Evolutionary conservation across 2,113 vertebrate genomes (phyloP), one percentile per base, ranked within the genome.

Genomic region (Cnemophilus loriae): DNA sequence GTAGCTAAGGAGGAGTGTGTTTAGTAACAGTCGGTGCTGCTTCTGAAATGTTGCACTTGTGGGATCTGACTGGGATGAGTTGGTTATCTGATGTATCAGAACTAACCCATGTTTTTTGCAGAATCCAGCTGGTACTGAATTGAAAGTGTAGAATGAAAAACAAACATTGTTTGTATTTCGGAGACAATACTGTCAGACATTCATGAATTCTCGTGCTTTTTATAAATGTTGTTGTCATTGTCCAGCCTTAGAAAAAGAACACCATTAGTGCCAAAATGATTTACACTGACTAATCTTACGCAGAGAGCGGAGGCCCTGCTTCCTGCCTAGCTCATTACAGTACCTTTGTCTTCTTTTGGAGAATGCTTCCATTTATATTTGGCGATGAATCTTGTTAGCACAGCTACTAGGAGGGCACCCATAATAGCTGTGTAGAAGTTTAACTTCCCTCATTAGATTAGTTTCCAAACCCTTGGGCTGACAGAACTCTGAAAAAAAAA

Each of bases 271-370:
- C 90, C 83, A 90, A 35, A 93, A 96, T 92, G 92, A 89, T 90
- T 89, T 97, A 96, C 68, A 50, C 52, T 94, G 79, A 63, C 84
- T 93, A 84, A 64, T 69, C 83, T 73, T 93, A 56, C 2, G 0
- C 26, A 23, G 69, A 16, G 52, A n/a, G 41, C 22, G 2, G 83
- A 96, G 71, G 71, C 73, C 32, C 32, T 1, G 42, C 73, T 92
- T 95, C 93, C 90, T 95, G 83, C 83, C 85, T 93, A 81, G 83
- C 90, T 96, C 88, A 68, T 84, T 94, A 77, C 85, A 84, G 90
- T 77, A 87, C 90, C 88, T 94, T 95, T 94, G 93, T 92, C 88
- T 95, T 93, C 46, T 75, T 90, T 90, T 55, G 81, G 76, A 95
- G 95, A 92, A 93, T 81, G 83, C 83, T 92, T 92, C 76, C 77